Conservation (phyloP, 2,888 invertebrate genomes). For the Trachelus iudaicus region DNA sequence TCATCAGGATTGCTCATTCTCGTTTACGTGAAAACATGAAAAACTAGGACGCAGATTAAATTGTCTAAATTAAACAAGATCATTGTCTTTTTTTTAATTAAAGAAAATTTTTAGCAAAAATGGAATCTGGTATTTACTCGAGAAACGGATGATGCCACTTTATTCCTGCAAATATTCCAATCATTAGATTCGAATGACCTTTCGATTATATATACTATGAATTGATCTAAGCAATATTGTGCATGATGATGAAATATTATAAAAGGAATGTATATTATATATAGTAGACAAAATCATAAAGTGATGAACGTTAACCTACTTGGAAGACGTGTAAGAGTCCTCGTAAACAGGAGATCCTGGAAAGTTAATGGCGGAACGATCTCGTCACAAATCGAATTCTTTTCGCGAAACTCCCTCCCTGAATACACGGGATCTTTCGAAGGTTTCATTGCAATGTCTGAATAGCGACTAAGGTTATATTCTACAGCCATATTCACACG, state of each 20-base stretch:
- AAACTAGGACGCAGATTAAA: neutral
- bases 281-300: neutral
- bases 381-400: neutral
- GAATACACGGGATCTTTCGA: neutral
- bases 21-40: neutral
- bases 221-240: neutral
- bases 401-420: neutral
- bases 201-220: neutral
- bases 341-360: neutral
- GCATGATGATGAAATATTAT: neutral
- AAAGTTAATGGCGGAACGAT: neutral
- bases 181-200: neutral
- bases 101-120: neutral
- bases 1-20: neutral
- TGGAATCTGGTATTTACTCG: neutral
- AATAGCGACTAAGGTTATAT: neutral
- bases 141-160: neutral
- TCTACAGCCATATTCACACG: neutral
- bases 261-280: neutral
- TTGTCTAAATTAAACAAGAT: neutral
- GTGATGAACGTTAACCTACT: neutral
- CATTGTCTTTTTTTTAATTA: neutral
- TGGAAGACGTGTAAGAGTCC: neutral
- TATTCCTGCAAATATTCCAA: neutral
- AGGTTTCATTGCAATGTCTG: neutral